phyloP scores from a whole-genome alignment of 1,140 invertebrate species.

The Drosophila setifemur region DNA sequence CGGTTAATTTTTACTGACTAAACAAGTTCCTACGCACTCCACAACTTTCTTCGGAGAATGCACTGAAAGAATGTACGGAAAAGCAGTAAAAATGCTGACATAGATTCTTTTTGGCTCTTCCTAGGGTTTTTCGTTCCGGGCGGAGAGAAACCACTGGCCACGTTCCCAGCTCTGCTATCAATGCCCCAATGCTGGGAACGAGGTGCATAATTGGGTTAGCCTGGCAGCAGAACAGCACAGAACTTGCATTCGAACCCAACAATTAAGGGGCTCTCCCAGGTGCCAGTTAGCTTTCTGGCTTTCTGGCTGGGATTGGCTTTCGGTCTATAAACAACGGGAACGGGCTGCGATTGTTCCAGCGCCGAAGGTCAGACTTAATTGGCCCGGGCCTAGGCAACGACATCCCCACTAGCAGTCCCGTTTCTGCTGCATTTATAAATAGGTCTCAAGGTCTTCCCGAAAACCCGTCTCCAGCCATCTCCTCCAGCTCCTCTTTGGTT shows the following conservation, averaged over 20 bases:
- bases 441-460: conserved; percentile 67
- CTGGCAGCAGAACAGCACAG: conserved; percentile 1
- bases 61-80: conserved; percentile 30
- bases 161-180: conserved; percentile 40
- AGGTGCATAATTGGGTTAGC: conserved; percentile 51
- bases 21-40: conserved; percentile 57
- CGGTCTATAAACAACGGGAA: conserved; percentile 62
- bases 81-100: conserved; percentile 25
- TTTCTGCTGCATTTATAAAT: conserved; percentile 60
- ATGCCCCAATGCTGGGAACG: conserved; percentile 22
- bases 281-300: conserved; percentile 50
- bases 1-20: conserved; percentile 37
- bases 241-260: conserved; percentile 10
- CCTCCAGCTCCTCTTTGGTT: not conserved
- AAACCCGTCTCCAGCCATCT: not conserved
- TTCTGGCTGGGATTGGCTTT: too few species aligned
- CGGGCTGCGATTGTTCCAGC: conserved; percentile 25
- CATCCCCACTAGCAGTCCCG: conserved; percentile 56
- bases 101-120: conserved; percentile 24
- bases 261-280: conserved; percentile 36
- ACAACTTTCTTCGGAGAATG: conserved; percentile 48
- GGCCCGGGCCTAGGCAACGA: conserved; percentile 35
- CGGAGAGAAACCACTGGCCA: conserved; percentile 28
- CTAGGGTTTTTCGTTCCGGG: not conserved
- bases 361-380: conserved; percentile 64